These are phyloP conservation scores for Melitaea cinxia DNA, from an alignment of 1,140 invertebrate genomes.

Conservation along the genomic window DNA sequence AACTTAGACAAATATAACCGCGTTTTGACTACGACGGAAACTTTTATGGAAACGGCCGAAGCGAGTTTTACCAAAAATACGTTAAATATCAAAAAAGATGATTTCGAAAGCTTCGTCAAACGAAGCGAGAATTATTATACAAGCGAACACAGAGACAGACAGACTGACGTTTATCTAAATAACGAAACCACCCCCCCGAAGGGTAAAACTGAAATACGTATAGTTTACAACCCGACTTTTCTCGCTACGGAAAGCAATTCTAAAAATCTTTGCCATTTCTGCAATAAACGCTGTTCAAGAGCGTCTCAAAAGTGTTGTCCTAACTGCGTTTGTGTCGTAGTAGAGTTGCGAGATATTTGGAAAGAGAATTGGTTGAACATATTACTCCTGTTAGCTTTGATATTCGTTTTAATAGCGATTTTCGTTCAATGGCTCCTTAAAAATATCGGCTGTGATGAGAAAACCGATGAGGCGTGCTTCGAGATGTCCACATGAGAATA, in stretches of 20 bases:
- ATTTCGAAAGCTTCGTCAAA: conserved; percentile 76
- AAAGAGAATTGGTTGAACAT: conserved; percentile 75
- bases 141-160: conserved; percentile 55
- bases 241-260: conserved; percentile 44
- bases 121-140: conserved; percentile 77
- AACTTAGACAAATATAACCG: conserved; percentile 72
- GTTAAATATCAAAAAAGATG: conserved; percentile 52
- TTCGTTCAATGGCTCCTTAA: conserved; percentile 60
- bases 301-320: conserved; percentile 63
- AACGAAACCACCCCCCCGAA: conserved; percentile 45
- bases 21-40: conserved; percentile 68
- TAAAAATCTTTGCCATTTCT: conserved; percentile 62
- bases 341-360: conserved; percentile 58
- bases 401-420: conserved; percentile 60
- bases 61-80: conserved; percentile 72
- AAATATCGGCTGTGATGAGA: conserved; percentile 47
- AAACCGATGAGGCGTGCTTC: conserved; percentile 47
- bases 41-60: conserved; percentile 61
- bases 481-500: conserved; percentile 46
- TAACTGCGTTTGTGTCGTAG: conserved; percentile 62
- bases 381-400: conserved; percentile 55
- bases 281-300: conserved; percentile 55
- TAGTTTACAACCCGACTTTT: conserved; percentile 79
- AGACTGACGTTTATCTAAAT: conserved; percentile 56
- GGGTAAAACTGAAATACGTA: conserved; percentile 74